Percentiles rank a stretch among this genome's conserved stretches.
These are phyloP conservation scores for Sepiola atlantica DNA, from an alignment of 2,888 invertebrate genomes.

Conservation along the genomic window DNA sequence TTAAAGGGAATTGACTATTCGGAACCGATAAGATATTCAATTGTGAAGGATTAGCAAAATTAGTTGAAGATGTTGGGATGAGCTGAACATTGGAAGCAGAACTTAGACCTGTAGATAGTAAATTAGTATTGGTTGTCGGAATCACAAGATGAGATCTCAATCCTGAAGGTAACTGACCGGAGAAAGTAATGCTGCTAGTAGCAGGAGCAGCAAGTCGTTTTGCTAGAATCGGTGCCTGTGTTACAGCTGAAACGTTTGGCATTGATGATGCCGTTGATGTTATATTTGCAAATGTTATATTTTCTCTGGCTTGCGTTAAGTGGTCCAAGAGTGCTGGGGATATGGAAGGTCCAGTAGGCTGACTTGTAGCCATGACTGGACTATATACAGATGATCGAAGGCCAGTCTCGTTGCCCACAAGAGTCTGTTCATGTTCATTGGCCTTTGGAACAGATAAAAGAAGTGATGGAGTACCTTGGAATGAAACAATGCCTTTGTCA, in stretches of 20 bases:
- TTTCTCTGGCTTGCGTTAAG: background rate
- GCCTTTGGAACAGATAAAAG: constrained; percentile 41
- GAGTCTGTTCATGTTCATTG: constrained; percentile 39
- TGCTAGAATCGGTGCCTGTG: constrained; percentile 41
- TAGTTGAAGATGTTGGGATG: constrained; percentile 34
- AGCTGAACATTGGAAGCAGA: constrained; percentile 44
- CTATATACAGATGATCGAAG: constrained; percentile 14
- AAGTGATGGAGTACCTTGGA: constrained; percentile 38
- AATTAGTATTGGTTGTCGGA: constrained; percentile 33
- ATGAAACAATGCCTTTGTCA: constrained; percentile 32
- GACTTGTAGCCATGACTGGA: constrained; percentile 3
- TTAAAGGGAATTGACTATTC: constrained; percentile 34
- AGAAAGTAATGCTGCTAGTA: background rate
- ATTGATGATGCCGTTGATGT: background rate
- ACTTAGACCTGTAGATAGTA: constrained; percentile 40
- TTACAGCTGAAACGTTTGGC: background rate
- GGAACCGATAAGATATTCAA: constrained; percentile 36
- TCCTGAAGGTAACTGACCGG: constrained; percentile 35
- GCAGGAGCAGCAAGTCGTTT: constrained; percentile 37
- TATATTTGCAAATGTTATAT: constrained; percentile 35
- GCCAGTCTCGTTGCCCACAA: constrained; percentile 14
- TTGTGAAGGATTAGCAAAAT: constrained; percentile 33
- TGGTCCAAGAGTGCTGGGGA: background rate
- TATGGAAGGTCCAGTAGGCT: background rate
- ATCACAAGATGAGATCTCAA: background rate